phyloP scores from a whole-genome alignment of 2,797 vertebrate genomes.

The Prunella strophiata region DNA sequence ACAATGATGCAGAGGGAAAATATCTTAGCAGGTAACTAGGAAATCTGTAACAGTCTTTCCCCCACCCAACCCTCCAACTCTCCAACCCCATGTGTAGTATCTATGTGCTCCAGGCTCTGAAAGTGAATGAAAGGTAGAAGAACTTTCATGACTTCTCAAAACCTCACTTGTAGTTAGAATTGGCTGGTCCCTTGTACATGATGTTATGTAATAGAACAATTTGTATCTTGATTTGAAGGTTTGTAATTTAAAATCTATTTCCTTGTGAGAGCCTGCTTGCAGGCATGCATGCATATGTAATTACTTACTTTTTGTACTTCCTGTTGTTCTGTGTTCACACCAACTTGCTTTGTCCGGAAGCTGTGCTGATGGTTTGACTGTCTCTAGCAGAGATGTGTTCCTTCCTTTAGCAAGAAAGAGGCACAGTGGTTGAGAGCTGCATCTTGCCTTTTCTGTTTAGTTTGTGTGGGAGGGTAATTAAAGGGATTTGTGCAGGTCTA shows the following conservation, averaged over 20 bases:
- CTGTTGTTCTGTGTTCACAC: not conserved
- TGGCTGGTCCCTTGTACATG: not conserved
- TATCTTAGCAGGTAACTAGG: not conserved
- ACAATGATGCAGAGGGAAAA: not conserved
- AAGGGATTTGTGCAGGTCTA: not conserved
- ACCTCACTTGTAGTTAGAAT: not conserved
- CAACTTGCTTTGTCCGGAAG: not conserved
- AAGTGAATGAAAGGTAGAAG: not conserved
- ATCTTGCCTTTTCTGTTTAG: not conserved
- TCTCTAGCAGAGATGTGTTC: not conserved
- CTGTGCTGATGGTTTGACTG: not conserved
- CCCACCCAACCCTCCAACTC: not conserved
- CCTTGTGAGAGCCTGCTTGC: not conserved
- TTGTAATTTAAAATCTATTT: not conserved
- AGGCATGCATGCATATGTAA: not conserved
- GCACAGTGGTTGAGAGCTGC: not conserved
- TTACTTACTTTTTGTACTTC: not conserved
- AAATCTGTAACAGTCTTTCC: not conserved
- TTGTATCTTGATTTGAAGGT: not conserved
- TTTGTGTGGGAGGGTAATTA: not conserved
- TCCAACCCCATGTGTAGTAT: not conserved
- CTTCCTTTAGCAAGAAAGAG: not conserved
- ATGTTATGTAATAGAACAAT: not conserved
- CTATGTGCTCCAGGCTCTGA: not conserved
- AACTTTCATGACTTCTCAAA: not conserved